Base-by-base conservation (phyloP, 2,797 vertebrate species). In the Danio choprae region DNA sequence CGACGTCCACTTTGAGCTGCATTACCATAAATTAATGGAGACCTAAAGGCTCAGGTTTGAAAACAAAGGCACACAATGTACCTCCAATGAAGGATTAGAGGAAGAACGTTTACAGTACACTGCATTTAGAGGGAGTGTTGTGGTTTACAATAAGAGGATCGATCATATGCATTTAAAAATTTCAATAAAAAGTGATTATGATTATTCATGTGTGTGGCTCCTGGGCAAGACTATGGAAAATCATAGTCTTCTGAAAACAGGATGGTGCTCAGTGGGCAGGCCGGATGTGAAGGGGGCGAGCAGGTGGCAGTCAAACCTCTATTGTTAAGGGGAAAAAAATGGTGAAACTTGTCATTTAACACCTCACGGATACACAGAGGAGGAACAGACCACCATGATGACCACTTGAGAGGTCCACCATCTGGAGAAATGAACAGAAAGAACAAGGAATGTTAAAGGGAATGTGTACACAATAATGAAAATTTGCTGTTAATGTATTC, bases 271-370 rank as follows among this genome's bases (percentile, higher is more conserved):
- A 3, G 16, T 36, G 7, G 38, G 48, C 56, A 83, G 68, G 73
- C 46, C 8, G 40, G 72, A 81, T 64, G 15, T 81, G 70, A 72
- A 83, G 79, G 12, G n/a, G 53, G 22, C 7, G 1, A 60, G 70
- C 71, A 83, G 79, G 81, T 81, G 81, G 80, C 76, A 83, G 77
- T 79, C 48, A 46, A 44, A 40, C 51, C 68, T 46, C 70, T 74
- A 63, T 73, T 84, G 74, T 69, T 67, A 64, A 29, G 38, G 73
- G n/a, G 63, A 51, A 68, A 65, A 29, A 70, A 73, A 59, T 29
- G 70, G 16, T 40, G 77, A 22, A 41, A 22, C 15, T 6, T 41
- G 60, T 46, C 41, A 38, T 41, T 81, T 73, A 78, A 62, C 36
- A 77, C 76, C 50, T 63, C 71, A 59, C 43, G 77, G 62, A 73